Evolutionary conservation across 2,113 vertebrate genomes (phyloP).

Genomic region (Myotis brandtii): DNA sequence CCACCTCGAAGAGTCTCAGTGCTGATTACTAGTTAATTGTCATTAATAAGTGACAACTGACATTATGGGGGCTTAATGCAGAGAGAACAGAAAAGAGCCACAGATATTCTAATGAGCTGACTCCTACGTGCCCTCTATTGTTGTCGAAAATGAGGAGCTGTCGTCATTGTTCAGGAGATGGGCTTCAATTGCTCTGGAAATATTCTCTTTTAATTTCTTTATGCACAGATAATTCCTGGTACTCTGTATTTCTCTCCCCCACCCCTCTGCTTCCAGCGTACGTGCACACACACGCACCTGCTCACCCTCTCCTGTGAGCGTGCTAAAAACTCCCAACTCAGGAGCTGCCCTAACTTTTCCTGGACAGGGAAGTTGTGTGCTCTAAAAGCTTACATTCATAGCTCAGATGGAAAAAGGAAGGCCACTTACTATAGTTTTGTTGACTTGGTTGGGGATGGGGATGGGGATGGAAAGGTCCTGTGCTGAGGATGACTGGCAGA

Average conservation of each 20-base stretch:
- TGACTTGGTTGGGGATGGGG: background rate
- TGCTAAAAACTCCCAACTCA: slow-evolving; percentile 63
- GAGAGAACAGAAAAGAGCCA: slow-evolving; percentile 91
- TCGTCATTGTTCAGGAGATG: slow-evolving; percentile 91
- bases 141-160: slow-evolving; percentile 92
- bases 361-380: background rate
- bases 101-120: slow-evolving; percentile 94
- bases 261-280: slow-evolving; percentile 63
- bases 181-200: slow-evolving; percentile 90
- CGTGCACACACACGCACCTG: slow-evolving; percentile 36
- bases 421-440: accelerated
- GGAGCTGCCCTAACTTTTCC: background rate
- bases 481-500: background rate
- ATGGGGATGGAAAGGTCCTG: background rate
- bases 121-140: slow-evolving; percentile 92
- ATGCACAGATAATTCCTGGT: slow-evolving; percentile 89
- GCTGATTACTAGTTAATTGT: slow-evolving; percentile 94
- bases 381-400: background rate
- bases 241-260: slow-evolving; percentile 77
- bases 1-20: slow-evolving; percentile 91
- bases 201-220: slow-evolving; percentile 90
- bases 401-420: background rate
- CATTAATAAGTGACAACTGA: slow-evolving; percentile 95
- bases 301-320: slow-evolving; percentile 63
- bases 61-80: slow-evolving; percentile 92